Evolutionary conservation across 1,140 invertebrate genomes (phyloP), one percentile per base, ranked within the genome.

Genomic region (Aphidius gifuensis): DNA sequence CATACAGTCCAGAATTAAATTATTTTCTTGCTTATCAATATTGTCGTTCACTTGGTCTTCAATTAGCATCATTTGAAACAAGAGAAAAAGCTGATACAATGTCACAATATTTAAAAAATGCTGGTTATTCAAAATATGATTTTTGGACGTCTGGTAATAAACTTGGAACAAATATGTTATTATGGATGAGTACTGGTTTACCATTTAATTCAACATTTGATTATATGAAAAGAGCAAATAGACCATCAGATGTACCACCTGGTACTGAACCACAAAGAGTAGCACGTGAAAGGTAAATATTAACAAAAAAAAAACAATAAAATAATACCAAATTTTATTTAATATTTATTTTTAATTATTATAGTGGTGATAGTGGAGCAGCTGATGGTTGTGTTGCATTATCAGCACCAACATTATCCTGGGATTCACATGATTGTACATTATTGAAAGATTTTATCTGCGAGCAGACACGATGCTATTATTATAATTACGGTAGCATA

Each of bases 101-200:
- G 82, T 88, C 87, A 56, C 87, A 89, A 61, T 93, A 92, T 74
- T 80, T 94, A 43, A 88, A 84, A 66, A 91, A 92, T 79, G 91
- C 90, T 73, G 88, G 89, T 11, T 91, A 90, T 74, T 87, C 87
- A 62, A 90, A 90, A 71, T 91, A 88, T 69, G 90, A 93, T 73
- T 93, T 92, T 78, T 94, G 92, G 92, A 93, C 91, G 62, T 93
- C 91, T 57, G 92, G 92, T 49, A 94, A 94, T 80, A 88, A 90
- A 66, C 80, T 93, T 51, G 92, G 92, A 46, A 92, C 91, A 6
- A 88, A 91, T 71, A 92, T 92, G 89, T 90, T 91, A 78, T 79
- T 93, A 45, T 94, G 92, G 91, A 92, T 93, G 91, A 92, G 90
- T 72, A 91, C 90, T 43, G 92, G 92, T 7, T 76, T 92, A 54